phyloP scores from a whole-genome alignment of 2,113 vertebrate species.

The Hymenochirus boettgeri region DNA sequence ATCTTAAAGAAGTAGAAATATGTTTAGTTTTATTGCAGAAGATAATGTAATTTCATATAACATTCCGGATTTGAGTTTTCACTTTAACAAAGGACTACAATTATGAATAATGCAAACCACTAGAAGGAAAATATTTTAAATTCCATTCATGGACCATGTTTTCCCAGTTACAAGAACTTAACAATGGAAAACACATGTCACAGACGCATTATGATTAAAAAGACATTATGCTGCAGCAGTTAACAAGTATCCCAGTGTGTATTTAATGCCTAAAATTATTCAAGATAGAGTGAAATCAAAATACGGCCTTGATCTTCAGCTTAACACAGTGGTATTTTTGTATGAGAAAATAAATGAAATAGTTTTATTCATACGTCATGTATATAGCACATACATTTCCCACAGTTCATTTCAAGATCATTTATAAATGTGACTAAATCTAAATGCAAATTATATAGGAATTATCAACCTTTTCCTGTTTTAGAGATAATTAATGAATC shows the following conservation, averaged over 20 bases:
- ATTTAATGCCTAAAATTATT: conserved; percentile 20
- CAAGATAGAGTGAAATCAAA: background rate
- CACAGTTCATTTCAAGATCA: too few species aligned
- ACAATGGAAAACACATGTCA: conserved; percentile 62
- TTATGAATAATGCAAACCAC: conserved; percentile 70
- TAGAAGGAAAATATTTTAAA: conserved; percentile 55
- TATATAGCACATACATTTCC: too few species aligned
- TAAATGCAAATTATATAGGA: too few species aligned
- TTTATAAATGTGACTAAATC: too few species aligned
- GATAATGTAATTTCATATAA: too few species aligned
- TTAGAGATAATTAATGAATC: too few species aligned
- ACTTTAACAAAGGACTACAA: conserved; percentile 55
- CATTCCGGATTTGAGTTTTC: conserved; percentile 44
- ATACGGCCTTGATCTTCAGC: background rate
- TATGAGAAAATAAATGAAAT: too few species aligned
- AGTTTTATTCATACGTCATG: too few species aligned
- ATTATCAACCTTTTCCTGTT: too few species aligned
- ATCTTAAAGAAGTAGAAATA: too few species aligned
- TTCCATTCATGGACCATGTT: conserved; percentile 54
- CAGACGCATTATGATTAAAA: conserved; percentile 62
- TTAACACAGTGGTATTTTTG: too few species aligned
- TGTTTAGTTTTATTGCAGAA: too few species aligned
- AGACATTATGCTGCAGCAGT: conserved; percentile 58
- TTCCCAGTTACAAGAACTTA: conserved; percentile 58
- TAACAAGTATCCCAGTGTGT: conserved; percentile 56